Evolutionary conservation across 2,113 vertebrate genomes (phyloP).

Genomic region (Cyprinodon variegatus): DNA sequence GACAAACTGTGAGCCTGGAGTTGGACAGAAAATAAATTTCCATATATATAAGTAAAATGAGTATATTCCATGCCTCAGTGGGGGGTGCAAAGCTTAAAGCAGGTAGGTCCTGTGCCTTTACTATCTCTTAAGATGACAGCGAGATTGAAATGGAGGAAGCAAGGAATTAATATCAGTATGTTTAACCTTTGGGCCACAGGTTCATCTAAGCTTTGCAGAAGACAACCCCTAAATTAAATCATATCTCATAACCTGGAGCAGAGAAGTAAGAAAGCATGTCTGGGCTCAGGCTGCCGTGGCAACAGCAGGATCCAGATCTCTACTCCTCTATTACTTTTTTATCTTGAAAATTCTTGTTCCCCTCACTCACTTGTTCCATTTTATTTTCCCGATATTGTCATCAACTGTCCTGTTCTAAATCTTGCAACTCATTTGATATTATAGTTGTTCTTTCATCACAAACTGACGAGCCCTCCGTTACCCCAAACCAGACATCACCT

Average conservation of each 20-base stretch:
- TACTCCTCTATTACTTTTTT: neutral
- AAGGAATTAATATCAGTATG: slow-evolving; percentile 37
- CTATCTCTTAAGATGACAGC: slow-evolving; percentile 1
- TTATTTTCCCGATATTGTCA: neutral
- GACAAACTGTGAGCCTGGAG: neutral
- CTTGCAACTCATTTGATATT: neutral
- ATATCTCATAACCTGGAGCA: slow-evolving; percentile 36
- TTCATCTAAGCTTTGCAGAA: slow-evolving; percentile 13
- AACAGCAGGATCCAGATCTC: slow-evolving; percentile 29
- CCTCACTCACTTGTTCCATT: neutral
- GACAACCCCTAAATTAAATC: slow-evolving; percentile 51
- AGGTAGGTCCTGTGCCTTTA: slow-evolving; percentile 15
- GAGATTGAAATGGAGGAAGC: slow-evolving; percentile 29
- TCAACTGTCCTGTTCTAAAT: neutral
- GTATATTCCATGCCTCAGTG: slow-evolving; percentile 2
- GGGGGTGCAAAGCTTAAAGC: neutral
- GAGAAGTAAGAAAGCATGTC: neutral
- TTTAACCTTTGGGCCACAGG: slow-evolving; percentile 42
- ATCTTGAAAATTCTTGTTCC: neutral
- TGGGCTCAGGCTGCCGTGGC: slow-evolving; percentile 16
- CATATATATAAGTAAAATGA: neutral
- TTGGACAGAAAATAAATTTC: neutral
- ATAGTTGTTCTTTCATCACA: neutral
- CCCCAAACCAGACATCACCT: too few species aligned
- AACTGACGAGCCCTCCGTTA: too few species aligned